A percentile compares a stretch with the other conserved stretches of the same genome.
Evolutionary conservation across 2,113 vertebrate species (phyloP).

Genomic region (Orthochromis malagaraziensis): DNA sequence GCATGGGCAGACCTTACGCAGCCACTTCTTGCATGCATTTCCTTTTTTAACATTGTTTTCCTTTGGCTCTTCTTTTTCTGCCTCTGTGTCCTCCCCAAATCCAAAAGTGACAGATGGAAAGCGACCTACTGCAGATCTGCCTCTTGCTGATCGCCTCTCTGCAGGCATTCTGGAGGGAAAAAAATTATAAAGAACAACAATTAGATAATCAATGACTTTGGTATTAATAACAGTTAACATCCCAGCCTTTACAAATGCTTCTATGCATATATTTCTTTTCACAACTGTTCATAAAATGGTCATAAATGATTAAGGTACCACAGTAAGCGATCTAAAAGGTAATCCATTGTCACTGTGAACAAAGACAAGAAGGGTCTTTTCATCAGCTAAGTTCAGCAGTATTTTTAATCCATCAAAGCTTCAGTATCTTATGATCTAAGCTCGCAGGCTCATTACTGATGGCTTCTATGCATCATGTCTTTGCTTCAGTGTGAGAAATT

Average conservation of each 20-base stretch:
- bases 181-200: not conserved
- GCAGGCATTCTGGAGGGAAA: conserved; percentile 48
- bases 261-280: not conserved
- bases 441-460: not conserved
- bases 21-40: conserved; percentile 36
- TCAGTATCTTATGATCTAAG: not conserved
- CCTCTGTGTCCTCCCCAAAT: not conserved
- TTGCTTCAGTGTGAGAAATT: not conserved
- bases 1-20: conserved; percentile 38
- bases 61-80: not conserved
- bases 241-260: not conserved
- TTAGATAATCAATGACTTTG: not conserved
- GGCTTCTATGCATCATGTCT: not conserved
- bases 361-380: not conserved
- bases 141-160: conserved; percentile 8
- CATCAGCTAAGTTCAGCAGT: not conserved
- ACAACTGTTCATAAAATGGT: not conserved
- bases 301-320: not conserved
- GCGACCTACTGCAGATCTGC: conserved; percentile 51
- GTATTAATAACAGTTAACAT: not conserved
- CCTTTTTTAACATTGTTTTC: not conserved
- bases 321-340: not conserved
- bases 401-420: not conserved
- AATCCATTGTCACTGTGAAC: not conserved
- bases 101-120: conserved; percentile 49